A percentile compares a stretch with the other conserved stretches of the same genome.
These are phyloP conservation scores for Alectura lathami DNA, from an alignment of 2,113 vertebrate species.

Conservation along the genomic window DNA sequence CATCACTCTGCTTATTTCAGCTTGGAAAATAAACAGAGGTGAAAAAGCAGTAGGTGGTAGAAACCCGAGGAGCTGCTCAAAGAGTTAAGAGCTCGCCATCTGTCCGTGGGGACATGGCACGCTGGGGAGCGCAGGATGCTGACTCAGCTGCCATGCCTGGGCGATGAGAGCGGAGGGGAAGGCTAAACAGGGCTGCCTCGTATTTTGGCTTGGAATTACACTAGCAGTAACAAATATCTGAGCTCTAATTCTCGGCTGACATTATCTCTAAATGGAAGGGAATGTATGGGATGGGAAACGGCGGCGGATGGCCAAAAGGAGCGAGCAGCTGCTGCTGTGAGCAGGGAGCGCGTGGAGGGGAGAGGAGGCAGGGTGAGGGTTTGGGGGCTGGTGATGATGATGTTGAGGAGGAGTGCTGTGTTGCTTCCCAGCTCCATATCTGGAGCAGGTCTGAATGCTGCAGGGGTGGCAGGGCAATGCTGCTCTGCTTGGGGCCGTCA, in stretches of 20 bases:
- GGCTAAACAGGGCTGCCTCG: conserved; percentile 29
- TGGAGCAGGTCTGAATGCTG: neutral
- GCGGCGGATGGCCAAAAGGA: neutral
- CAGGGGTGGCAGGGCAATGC: too few relatives aligned
- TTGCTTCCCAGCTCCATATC: neutral
- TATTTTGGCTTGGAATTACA: conserved; percentile 14
- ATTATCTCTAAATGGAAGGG: conserved; percentile 50
- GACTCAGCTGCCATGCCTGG: conserved; percentile 23
- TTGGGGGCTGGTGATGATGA: neutral
- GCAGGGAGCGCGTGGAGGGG: neutral
- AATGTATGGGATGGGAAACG: conserved; percentile 29
- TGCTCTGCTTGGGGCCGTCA: neutral
- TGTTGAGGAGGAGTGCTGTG: neutral
- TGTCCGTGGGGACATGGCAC: neutral
- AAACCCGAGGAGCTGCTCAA: conserved; percentile 20
- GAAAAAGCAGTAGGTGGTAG: neutral
- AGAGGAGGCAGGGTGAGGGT: neutral
- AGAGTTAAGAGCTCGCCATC: conserved; percentile 30
- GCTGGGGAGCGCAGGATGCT: neutral
- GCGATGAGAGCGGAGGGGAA: neutral
- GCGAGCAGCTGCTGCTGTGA: neutral
- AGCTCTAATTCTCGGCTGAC: neutral
- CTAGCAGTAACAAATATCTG: conserved; percentile 51
- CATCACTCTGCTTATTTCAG: conserved; percentile 29
- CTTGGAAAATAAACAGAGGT: conserved; percentile 31